Conservation (phyloP, 2,113 vertebrate species). For the Hydrochoerus hydrochaeris region DNA sequence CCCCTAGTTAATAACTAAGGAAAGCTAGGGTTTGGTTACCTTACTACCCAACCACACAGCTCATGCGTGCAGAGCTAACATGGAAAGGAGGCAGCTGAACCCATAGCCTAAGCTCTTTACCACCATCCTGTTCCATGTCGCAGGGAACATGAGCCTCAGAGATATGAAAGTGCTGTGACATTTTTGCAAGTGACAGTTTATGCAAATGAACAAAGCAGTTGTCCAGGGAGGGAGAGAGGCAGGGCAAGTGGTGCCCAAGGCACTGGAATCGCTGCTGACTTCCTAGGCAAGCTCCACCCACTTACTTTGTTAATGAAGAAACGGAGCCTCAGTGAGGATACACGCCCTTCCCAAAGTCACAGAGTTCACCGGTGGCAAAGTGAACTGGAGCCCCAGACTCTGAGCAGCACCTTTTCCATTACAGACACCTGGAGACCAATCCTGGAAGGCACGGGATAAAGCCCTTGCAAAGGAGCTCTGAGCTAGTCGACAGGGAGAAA, state of each 20-base stretch:
- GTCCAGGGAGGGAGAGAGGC: neutral
- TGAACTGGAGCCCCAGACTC: neutral
- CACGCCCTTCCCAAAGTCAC: neutral
- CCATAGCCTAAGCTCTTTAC: neutral
- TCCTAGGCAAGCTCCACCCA: neutral
- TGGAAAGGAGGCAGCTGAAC: neutral
- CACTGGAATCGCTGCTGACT: neutral
- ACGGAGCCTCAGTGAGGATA: neutral
- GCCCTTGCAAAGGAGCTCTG: neutral
- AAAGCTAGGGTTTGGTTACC: neutral
- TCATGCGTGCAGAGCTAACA: neutral
- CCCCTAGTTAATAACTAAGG: neutral
- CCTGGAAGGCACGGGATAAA: no score
- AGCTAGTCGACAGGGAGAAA: neutral
- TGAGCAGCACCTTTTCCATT: neutral
- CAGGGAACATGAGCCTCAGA: neutral
- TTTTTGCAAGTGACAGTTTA: neutral
- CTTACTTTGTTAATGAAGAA: slow-evolving; percentile 13
- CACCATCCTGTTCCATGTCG: neutral
- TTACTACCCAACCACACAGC: neutral
- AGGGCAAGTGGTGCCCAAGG: neutral
- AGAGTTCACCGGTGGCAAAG: neutral
- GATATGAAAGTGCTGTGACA: neutral
- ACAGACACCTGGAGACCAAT: neutral
- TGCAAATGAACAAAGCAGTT: neutral